These are phyloP conservation scores for Rhyzopertha dominica DNA, from an alignment of 1,140 invertebrate species.

Conservation along the genomic window DNA sequence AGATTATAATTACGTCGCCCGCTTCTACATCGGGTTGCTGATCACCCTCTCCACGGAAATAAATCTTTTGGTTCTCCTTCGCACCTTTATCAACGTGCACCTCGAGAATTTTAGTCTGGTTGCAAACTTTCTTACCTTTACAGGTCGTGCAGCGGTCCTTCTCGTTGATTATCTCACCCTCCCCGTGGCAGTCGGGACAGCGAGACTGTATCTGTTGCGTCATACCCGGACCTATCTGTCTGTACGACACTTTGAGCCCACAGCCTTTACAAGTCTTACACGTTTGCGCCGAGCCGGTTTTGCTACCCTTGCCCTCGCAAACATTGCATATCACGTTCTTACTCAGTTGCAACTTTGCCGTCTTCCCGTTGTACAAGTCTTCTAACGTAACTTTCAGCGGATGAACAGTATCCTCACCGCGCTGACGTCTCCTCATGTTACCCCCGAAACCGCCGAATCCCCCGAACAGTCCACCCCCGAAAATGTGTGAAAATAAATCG, in stretches of 20 bases:
- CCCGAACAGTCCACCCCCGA: constrained; percentile 53
- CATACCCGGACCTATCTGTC: constrained; percentile 74
- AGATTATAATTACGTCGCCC: constrained; percentile 84
- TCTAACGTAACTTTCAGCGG: constrained; percentile 76
- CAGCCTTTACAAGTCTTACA: constrained; percentile 74
- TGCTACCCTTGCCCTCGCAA: constrained; percentile 82
- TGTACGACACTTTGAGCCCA: constrained; percentile 65
- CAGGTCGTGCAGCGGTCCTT: constrained; percentile 78
- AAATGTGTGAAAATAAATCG: constrained; percentile 61
- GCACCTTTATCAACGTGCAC: constrained; percentile 88
- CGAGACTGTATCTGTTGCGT: constrained; percentile 76
- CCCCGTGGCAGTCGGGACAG: constrained; percentile 65
- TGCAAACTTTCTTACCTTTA: constrained; percentile 73
- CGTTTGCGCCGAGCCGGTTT: constrained; percentile 63
- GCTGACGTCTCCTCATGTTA: constrained; percentile 47
- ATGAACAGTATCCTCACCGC: constrained; percentile 67
- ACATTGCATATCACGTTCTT: constrained; percentile 81
- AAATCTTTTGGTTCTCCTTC: constrained; percentile 81
- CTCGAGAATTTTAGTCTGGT: constrained; percentile 76
- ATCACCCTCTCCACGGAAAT: constrained; percentile 84
- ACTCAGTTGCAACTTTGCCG: constrained; percentile 75
- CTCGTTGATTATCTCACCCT: constrained; percentile 71
- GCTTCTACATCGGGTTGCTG: constrained; percentile 77
- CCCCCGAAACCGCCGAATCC: constrained; percentile 42
- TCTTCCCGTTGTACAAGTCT: constrained; percentile 87